A percentile compares a stretch with the other conserved stretches of the same genome.
Evolutionary conservation across 2,113 vertebrate species (phyloP).

Genomic region (Chunga burmeisteri): DNA sequence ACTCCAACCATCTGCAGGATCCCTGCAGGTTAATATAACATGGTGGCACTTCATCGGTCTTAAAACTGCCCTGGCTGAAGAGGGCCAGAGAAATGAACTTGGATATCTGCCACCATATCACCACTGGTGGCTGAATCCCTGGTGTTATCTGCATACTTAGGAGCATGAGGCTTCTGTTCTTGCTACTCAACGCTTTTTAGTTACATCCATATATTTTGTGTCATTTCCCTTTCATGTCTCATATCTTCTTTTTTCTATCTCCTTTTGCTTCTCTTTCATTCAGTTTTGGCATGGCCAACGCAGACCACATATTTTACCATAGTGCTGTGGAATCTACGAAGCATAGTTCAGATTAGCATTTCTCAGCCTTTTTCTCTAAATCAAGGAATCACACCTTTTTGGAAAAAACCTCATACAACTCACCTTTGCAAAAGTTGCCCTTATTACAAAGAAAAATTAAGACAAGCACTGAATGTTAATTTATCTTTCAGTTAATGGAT

Average conservation of each 20-base stretch:
- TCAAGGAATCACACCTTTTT: neutral
- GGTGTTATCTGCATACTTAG: neutral
- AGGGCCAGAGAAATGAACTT: neutral
- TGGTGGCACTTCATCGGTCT: neutral
- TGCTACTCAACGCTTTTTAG: neutral
- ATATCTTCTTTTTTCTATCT: neutral
- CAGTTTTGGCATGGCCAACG: neutral
- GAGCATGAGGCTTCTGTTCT: neutral
- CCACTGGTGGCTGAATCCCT: neutral
- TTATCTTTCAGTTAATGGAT: neutral
- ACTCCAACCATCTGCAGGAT: neutral
- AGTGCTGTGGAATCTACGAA: neutral
- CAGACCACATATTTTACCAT: neutral
- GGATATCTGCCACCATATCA: neutral
- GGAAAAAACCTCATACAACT: neutral
- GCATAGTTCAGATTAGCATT: neutral
- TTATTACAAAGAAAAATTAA: neutral
- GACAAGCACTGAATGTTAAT: neutral
- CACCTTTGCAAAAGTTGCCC: neutral
- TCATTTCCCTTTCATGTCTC: neutral
- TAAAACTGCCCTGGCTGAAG: neutral
- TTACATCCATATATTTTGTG: neutral
- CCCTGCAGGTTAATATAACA: neutral
- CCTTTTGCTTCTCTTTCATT: neutral
- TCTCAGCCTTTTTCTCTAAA: neutral